A percentile compares a stretch with the other conserved stretches of the same genome.
Evolutionary conservation across 2,888 invertebrate genomes (phyloP).

Genomic region (Rotaria socialis): DNA sequence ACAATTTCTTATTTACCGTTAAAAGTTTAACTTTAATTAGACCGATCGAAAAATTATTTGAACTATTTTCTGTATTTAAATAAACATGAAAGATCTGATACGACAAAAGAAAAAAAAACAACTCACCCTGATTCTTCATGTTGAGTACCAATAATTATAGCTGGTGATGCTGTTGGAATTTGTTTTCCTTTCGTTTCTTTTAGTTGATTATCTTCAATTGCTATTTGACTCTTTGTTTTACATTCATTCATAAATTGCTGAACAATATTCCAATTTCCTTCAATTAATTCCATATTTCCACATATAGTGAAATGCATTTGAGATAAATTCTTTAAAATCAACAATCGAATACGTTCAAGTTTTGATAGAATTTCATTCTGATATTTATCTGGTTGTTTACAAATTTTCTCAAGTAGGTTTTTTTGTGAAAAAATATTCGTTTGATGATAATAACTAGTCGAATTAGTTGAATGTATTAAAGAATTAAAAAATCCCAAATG

Average conservation of each 20-base stretch:
- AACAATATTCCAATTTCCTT: background rate
- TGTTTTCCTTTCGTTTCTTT: background rate
- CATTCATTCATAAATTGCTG: background rate
- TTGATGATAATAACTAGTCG: background rate
- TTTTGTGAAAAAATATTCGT: constrained; percentile 8
- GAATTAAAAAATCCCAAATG: constrained; percentile 17
- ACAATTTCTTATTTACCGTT: too few species aligned
- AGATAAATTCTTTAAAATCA: background rate
- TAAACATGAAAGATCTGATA: too few species aligned
- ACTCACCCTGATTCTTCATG: constrained; percentile 31
- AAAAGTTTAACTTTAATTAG: too few species aligned
- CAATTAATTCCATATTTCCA: background rate
- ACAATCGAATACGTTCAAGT: background rate
- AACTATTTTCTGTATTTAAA: too few species aligned
- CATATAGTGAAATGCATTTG: background rate
- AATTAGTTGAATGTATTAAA: background rate
- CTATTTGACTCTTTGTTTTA: background rate
- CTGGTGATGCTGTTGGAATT: background rate
- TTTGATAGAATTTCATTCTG: background rate
- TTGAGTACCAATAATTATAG: background rate
- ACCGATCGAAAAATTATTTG: too few species aligned
- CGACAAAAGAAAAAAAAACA: background rate
- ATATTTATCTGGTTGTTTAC: constrained; percentile 11
- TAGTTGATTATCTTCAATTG: background rate
- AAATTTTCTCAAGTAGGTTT: background rate